Evolutionary conservation across 2,888 invertebrate species (phyloP).

Genomic region (Tetramorium bicarinatum): DNA sequence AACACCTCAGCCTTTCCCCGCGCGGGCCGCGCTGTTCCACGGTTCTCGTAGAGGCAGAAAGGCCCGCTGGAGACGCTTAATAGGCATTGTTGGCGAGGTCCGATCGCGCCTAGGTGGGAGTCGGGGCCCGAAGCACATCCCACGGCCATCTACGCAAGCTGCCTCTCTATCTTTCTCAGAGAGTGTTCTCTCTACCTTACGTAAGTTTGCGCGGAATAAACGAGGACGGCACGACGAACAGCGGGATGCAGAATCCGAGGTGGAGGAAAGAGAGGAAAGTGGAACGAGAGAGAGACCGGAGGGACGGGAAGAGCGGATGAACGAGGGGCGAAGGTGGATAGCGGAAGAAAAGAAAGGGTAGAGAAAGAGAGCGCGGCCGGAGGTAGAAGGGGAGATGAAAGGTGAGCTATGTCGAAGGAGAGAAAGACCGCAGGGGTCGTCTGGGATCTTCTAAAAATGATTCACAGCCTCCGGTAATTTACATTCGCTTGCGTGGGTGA

Average conservation of each 20-base stretch:
- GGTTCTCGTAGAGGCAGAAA: constrained; percentile 32
- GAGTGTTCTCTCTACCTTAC: constrained; percentile 74
- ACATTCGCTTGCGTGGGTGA: constrained; percentile 85
- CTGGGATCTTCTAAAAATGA: constrained; percentile 83
- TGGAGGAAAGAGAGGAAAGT: constrained; percentile 47
- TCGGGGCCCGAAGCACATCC: constrained; percentile 84
- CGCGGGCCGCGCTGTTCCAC: constrained; percentile 49
- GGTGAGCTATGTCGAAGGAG: constrained; percentile 63
- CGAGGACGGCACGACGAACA: constrained; percentile 45
- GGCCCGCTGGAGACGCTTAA: constrained; percentile 70
- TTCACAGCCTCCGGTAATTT: constrained; percentile 86
- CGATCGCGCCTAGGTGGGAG: constrained; percentile 80
- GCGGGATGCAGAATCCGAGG: constrained; percentile 20
- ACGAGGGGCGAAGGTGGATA: constrained; percentile 65
- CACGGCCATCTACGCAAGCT: constrained; percentile 84
- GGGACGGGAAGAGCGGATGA: constrained; percentile 22
- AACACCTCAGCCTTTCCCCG: constrained; percentile 26
- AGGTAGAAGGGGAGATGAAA: constrained; percentile 67
- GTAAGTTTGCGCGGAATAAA: constrained; percentile 58
- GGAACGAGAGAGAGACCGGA: constrained; percentile 38
- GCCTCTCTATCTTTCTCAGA: constrained; percentile 81
- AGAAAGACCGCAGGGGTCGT: constrained; percentile 76
- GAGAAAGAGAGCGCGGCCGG: constrained; percentile 66
- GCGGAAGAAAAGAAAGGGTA: constrained; percentile 67
- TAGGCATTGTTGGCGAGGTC: constrained; percentile 79